Percentiles rank a stretch among this genome's conserved stretches.
These are phyloP conservation scores for Drymodes brunneopygia DNA, from an alignment of 2,113 vertebrate genomes.

Conservation along the genomic window DNA sequence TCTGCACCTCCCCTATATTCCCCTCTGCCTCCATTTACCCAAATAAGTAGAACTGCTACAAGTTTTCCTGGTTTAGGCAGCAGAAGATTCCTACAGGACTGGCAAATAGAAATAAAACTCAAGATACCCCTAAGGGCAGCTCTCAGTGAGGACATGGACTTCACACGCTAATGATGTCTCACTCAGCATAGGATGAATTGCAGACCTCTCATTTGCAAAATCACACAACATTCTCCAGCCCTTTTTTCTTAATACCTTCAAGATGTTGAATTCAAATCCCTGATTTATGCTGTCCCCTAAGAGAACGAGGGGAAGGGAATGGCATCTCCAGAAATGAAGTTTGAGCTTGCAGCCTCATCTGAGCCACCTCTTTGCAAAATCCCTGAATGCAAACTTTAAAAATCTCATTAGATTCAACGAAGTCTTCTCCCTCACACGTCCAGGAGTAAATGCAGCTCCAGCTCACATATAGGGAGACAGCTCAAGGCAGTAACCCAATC, in stretches of 20 bases:
- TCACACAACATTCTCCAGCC: not conserved
- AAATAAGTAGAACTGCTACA: not conserved
- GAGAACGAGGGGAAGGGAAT: not conserved
- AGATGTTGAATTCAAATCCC: not conserved
- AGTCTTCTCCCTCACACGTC: not conserved
- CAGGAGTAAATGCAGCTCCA: not conserved
- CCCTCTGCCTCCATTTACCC: not conserved
- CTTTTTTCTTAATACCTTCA: not conserved
- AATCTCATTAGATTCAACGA: not conserved
- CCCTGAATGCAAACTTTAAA: not conserved
- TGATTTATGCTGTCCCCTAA: not conserved
- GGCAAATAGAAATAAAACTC: not conserved
- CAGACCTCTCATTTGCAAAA: not conserved
- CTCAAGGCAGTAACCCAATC: slow-evolving; percentile 68
- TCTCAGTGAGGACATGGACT: not conserved
- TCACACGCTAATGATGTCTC: not conserved
- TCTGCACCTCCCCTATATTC: not conserved
- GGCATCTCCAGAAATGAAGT: not conserved
- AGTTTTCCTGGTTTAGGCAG: not conserved
- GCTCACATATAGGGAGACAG: not conserved
- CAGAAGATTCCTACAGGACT: not conserved
- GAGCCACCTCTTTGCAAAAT: not conserved
- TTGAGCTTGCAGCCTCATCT: not conserved
- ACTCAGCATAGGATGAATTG: accelerated
- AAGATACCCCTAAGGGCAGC: not conserved